phyloP scores from a whole-genome alignment of 2,797 vertebrate species.

The Platalea minor region DNA sequence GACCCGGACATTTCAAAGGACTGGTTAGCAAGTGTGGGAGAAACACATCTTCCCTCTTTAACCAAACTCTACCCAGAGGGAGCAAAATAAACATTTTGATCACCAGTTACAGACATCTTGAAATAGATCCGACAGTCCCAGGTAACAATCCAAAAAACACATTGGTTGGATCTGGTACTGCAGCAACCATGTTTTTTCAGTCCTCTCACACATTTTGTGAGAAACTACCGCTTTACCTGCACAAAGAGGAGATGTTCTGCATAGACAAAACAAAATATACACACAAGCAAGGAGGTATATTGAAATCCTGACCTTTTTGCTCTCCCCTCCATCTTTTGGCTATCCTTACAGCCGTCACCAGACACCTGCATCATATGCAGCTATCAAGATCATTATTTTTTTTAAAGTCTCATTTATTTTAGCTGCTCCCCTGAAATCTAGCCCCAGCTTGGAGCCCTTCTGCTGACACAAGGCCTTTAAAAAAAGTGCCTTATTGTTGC shows the following conservation, averaged over 20 bases:
- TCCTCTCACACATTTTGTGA: background rate
- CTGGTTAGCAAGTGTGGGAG: background rate
- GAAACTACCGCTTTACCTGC: background rate
- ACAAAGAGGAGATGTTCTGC: background rate
- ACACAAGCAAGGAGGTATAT: background rate
- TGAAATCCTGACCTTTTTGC: background rate
- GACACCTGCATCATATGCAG: background rate
- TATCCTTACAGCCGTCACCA: background rate
- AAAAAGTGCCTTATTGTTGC: background rate
- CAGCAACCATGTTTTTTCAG: background rate
- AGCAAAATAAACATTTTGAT: background rate
- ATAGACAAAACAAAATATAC: background rate
- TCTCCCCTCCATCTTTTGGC: background rate
- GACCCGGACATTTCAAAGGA: background rate
- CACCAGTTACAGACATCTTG: background rate
- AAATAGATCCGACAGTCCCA: background rate
- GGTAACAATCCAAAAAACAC: background rate
- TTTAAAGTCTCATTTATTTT: background rate
- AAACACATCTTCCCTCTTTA: background rate
- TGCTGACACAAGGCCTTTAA: conserved; percentile 14
- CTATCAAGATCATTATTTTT: background rate
- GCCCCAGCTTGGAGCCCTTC: background rate
- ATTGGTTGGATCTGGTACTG: background rate
- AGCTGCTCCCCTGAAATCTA: background rate
- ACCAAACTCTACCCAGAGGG: background rate